Base-by-base conservation (phyloP, 2,797 vertebrate species). In the Natrix natrix region DNA sequence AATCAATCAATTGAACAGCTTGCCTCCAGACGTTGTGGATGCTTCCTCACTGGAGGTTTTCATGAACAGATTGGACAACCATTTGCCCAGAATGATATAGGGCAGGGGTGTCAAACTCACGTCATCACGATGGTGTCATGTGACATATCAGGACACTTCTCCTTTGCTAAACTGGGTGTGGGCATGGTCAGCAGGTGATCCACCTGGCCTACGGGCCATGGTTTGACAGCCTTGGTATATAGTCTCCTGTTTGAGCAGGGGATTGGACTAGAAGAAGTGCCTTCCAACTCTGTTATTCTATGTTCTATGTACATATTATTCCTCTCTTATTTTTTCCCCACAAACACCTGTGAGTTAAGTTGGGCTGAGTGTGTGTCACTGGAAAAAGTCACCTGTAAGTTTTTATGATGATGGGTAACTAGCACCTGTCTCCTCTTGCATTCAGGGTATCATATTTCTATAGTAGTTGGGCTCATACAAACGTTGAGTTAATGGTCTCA, bases 191-290 rank as follows among this genome's bases (percentile, higher is more conserved):
- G 57, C 57, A 6, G 0, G 17, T 59, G 57, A 59, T 59, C 5
- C 57, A 22, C 7, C 17, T 1, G 17, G 5, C 16, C 17, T 5
- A 7, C 5, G 5, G 17, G 57, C 57, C 0, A 1, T 0, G 57
- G 57, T 59, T 59, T 59, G 17, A 59, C 57, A 59, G 57, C 17
- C 16, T 6, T 17, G 66, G n/a, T 17, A 74, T 6, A 66, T 28
- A 4, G 0, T n/a, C 2, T n/a, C 63, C 63, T 66, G 63, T n/a
- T 6, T 66, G 13, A 66, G 63, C 28, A 66, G 63, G 28, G 1
- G 4, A 12, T 69, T 69, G 66, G 66, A 8, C 14, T 74, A 37
- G n/a, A 69, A 32, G 66, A 52, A 52, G 48, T 5, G 5, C 48
- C 48, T 52, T 52, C 48, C 48, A 52, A 74, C n/a, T 32, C n/a